Evolutionary conservation across 2,797 vertebrate species (phyloP).

Genomic region (Steatocranus sp.): DNA sequence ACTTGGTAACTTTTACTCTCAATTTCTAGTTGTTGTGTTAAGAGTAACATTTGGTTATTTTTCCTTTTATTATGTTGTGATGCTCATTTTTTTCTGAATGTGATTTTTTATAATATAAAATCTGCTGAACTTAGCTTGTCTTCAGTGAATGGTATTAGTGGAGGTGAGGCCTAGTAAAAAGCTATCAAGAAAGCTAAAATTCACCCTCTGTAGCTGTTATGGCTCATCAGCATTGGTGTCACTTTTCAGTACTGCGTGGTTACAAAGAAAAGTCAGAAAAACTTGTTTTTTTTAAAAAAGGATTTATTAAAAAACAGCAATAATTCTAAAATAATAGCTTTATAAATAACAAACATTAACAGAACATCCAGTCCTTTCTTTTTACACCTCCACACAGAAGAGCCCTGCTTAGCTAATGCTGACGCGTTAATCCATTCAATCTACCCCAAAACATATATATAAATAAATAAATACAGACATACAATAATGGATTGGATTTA

Average conservation of each 20-base stretch:
- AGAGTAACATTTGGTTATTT: not conserved
- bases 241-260: not conserved
- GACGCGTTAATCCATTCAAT: not conserved
- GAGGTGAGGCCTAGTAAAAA: not conserved
- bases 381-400: not conserved
- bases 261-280: not conserved
- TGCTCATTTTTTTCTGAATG: not conserved
- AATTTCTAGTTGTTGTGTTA: not conserved
- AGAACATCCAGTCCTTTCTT: not conserved
- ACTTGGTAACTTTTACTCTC: not conserved
- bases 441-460: not conserved
- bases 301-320: not conserved
- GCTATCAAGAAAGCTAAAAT: not conserved
- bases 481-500: no score
- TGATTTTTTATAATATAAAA: not conserved
- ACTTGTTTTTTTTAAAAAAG: not conserved
- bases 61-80: not conserved
- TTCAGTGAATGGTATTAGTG: not conserved
- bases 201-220: not conserved
- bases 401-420: not conserved
- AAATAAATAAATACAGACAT: not conserved
- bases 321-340: not conserved
- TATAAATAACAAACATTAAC: conserved; percentile 2
- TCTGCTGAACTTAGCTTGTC: not conserved
- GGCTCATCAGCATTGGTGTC: not conserved